Evolutionary conservation across 2,113 vertebrate species (phyloP), one percentile per base, ranked within the genome.

Genomic region (Zosterops pallidus): DNA sequence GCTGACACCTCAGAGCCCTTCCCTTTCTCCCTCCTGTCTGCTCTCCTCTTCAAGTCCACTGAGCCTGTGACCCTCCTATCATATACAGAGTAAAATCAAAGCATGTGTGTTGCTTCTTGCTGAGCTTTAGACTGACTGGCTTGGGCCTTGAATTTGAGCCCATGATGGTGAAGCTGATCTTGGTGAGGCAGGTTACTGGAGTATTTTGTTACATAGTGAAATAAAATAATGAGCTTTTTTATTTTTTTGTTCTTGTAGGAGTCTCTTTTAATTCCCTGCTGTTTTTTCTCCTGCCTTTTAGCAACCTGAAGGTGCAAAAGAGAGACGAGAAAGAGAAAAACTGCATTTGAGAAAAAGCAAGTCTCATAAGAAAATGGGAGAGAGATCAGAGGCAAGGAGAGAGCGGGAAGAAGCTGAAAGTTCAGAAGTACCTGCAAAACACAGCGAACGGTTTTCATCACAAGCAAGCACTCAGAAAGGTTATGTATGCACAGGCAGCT

Each of bases 291-390:
- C 20, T 81, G 35, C 53, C 33, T 97, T 96, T 95, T 80, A 98
- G 97, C 96, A 94, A 65, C 92, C 93, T 79, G 97, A 98, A 86
- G 95, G 81, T 53, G 93, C 81, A 86, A 97, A 96, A 75, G 95
- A 98, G 82, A 97, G 95, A 87, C 95, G 44, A 46, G 95, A 97
- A 83, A 97, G 94, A 96, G 95, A 97, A 64, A 72, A 46, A n/a
- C 15, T 96, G 79, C 80, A 86, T 68, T 78, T 93, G 74, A 82
- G 86, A 86, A 97, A 97, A 92, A 91, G 47, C 59, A 97, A 91
- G 35, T 83, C 90, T 87, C 68, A 11, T 50, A 97, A 95, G 94
- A 95, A 92, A 86, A 28, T 15, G 25, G 78, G 80, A 79, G 89
- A 92, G 64, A 93, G 92, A 89, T 95, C 94, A 68, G 81, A 95